These are phyloP conservation scores for Drosophila ficusphila DNA, from an alignment of 1,140 invertebrate species.

Conservation along the genomic window DNA sequence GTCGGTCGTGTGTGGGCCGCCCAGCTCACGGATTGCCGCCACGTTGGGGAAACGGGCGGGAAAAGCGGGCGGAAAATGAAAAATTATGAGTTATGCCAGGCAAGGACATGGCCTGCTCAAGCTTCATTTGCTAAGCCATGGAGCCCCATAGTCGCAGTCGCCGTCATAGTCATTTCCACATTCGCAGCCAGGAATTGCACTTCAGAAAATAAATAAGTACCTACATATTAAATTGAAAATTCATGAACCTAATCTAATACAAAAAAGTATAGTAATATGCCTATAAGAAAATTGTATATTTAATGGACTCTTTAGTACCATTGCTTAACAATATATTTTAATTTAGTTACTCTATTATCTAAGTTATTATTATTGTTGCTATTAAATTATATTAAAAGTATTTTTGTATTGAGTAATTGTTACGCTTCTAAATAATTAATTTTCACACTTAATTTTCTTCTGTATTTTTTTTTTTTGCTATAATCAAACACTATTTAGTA, in stretches of 20 bases:
- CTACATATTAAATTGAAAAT: neutral
- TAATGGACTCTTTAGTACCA: no score
- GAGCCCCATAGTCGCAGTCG: constrained; percentile 13
- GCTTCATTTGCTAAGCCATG: constrained; percentile 78
- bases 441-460: no score
- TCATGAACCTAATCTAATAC: no score
- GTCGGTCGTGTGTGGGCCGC: constrained; percentile 68
- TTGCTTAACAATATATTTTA: no score
- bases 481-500: neutral
- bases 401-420: no score
- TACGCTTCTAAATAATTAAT: no score
- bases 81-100: constrained; percentile 78
- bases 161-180: constrained; percentile 18
- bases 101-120: constrained; percentile 69
- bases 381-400: neutral
- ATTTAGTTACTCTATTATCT: no score
- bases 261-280: no score
- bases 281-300: no score
- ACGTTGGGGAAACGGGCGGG: neutral
- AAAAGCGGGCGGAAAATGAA: constrained; percentile 45
- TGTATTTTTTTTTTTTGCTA: neutral
- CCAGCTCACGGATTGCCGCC: neutral
- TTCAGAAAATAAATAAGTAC: neutral
- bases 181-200: constrained; percentile 11
- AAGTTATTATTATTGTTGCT: no score